These are phyloP conservation scores for Spongia lamella DNA, from an alignment of 37 sponge, comb jelly and placozoan species.

Conservation along the genomic window DNA sequence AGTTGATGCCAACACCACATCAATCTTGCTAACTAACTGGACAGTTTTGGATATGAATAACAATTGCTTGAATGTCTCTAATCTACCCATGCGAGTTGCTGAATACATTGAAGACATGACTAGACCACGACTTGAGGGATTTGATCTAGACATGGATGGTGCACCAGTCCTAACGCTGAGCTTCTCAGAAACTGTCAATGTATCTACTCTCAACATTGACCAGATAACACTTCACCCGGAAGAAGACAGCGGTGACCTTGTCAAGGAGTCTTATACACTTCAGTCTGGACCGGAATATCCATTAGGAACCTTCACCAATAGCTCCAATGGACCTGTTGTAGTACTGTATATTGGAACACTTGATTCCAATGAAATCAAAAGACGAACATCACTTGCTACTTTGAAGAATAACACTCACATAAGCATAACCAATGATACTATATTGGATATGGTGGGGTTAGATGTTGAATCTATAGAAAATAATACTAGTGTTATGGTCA, in stretches of 20 bases:
- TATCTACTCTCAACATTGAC: slow-evolving; percentile 43
- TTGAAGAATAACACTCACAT: slow-evolving; percentile 59
- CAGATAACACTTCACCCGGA: slow-evolving; percentile 54
- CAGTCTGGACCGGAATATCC: slow-evolving; percentile 21
- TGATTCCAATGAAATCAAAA: slow-evolving; percentile 76
- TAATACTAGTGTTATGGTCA: slow-evolving; percentile 32
- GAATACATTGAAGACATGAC: slow-evolving; percentile 51
- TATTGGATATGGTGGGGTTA: slow-evolving; percentile 72
- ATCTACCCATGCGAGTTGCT: slow-evolving; percentile 53
- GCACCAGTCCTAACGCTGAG: slow-evolving; percentile 43
- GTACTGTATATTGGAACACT: slow-evolving; percentile 50
- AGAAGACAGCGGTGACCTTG: neutral
- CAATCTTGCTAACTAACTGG: slow-evolving; percentile 10
- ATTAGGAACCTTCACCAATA: slow-evolving; percentile 58
- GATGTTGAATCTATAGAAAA: slow-evolving; percentile 41
- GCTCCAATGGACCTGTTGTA: slow-evolving; percentile 68
- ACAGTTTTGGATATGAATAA: slow-evolving; percentile 67
- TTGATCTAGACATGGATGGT: slow-evolving; percentile 77
- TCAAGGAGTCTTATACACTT: slow-evolving; percentile 38
- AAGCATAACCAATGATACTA: slow-evolving; percentile 22
- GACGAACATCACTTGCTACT: slow-evolving; percentile 60
- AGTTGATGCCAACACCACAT: slow-evolving; percentile 48
- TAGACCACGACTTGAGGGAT: slow-evolving; percentile 56
- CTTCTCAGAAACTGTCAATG: slow-evolving; percentile 78
- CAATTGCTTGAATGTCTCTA: slow-evolving; percentile 62